A percentile compares a stretch with the other conserved stretches of the same genome.
These are phyloP conservation scores for Lates japonicus DNA, from an alignment of 2,797 vertebrate genomes.

Conservation along the genomic window DNA sequence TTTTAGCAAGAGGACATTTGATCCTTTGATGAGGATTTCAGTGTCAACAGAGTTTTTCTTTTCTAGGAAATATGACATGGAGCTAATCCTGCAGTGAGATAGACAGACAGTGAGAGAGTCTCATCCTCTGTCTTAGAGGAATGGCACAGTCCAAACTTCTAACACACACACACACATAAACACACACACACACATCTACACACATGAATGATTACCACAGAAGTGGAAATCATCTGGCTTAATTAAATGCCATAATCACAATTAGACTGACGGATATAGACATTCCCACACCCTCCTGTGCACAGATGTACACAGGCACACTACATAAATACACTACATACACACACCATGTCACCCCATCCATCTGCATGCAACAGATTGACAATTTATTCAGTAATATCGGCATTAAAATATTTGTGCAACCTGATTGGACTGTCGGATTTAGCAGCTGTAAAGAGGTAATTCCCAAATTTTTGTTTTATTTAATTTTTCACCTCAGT, in stretches of 20 bases:
- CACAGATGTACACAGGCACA: conserved; percentile 5
- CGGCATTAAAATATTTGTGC: conserved; percentile 18
- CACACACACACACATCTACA: not conserved
- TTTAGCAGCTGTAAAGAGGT: conserved; percentile 13
- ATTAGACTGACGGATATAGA: conserved; percentile 49
- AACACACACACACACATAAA: conserved; percentile 5
- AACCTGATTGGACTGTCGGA: conserved; percentile 28
- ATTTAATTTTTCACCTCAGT: not conserved
- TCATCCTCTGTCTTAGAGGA: conserved; percentile 33
- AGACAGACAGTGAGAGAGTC: conserved; percentile 16
- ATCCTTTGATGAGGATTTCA: conserved; percentile 64
- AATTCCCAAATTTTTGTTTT: not conserved
- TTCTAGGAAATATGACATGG: conserved; percentile 39
- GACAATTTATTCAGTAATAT: conserved; percentile 30
- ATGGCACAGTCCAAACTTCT: conserved; percentile 16
- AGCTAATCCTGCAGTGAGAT: conserved; percentile 48
- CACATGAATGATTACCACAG: conserved; percentile 36
- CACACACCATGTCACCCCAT: conserved; percentile 7
- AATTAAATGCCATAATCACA: conserved; percentile 67
- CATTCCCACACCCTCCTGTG: not conserved
- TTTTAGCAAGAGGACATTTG: conserved; percentile 54
- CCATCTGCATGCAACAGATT: conserved; percentile 31
- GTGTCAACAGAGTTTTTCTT: conserved; percentile 48
- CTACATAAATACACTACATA: not conserved
- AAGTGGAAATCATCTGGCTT: conserved; percentile 57